Evolutionary conservation across 2,113 vertebrate species (phyloP).

Genomic region (Oryzias celebensis): DNA sequence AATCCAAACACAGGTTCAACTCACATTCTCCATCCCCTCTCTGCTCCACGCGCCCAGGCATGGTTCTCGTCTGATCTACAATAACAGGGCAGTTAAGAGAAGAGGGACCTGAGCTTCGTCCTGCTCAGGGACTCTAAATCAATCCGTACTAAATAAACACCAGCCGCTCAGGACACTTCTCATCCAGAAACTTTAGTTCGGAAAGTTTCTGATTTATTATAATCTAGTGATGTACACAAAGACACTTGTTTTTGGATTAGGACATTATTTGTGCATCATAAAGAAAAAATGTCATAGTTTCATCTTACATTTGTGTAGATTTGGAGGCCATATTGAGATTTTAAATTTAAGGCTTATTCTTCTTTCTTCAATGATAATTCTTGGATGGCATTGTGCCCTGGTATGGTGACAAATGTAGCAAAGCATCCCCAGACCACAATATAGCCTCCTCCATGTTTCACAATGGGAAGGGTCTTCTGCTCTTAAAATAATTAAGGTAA

Average conservation of each 20-base stretch:
- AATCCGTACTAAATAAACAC: constrained; percentile 61
- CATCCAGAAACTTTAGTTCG: constrained; percentile 36
- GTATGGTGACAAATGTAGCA: too few species aligned
- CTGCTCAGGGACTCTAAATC: constrained; percentile 66
- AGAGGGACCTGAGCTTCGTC: constrained; percentile 42
- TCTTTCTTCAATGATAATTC: too few species aligned
- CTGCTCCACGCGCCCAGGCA: constrained; percentile 41
- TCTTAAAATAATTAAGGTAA: too few species aligned
- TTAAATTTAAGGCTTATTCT: too few species aligned
- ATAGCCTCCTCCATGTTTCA: too few species aligned
- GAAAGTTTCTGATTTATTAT: constrained; percentile 42
- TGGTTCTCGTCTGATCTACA: constrained; percentile 66
- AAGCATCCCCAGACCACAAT: too few species aligned
- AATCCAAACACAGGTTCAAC: constrained; percentile 64
- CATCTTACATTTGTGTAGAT: too few species aligned
- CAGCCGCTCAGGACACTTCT: constrained; percentile 36
- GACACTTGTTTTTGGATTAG: constrained; percentile 6
- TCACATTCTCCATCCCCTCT: constrained; percentile 56
- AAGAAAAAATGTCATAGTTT: too few species aligned
- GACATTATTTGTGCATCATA: too few species aligned
- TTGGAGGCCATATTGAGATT: too few species aligned
- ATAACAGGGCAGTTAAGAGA: constrained; percentile 60
- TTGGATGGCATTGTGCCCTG: too few species aligned
- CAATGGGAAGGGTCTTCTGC: too few species aligned
- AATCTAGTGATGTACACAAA: constrained; percentile 24